phyloP scores from a whole-genome alignment of 2,888 invertebrate species.

The Lapara coniferarum region DNA sequence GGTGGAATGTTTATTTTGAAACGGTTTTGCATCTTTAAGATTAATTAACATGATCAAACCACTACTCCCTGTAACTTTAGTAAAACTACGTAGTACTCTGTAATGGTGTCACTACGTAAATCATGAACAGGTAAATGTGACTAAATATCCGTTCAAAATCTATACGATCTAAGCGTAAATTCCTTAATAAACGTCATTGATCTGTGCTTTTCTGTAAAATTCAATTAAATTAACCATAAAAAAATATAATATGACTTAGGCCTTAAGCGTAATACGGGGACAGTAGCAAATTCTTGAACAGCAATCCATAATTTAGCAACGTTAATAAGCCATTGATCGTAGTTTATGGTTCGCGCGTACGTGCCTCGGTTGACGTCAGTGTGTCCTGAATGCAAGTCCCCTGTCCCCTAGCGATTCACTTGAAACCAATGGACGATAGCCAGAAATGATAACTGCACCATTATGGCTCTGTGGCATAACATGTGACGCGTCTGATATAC shows the following conservation, averaged over 20 bases:
- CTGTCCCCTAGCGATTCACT: slow-evolving; percentile 1
- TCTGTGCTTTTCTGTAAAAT: too few relatives aligned
- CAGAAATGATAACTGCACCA: slow-evolving; percentile 38
- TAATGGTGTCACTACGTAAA: too few relatives aligned
- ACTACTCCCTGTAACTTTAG: too few relatives aligned
- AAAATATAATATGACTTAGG: neutral
- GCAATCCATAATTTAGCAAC: neutral
- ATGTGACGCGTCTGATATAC: slow-evolving; percentile 27
- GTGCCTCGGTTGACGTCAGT: slow-evolving; percentile 8
- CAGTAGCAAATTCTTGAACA: neutral
- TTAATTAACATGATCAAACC: too few relatives aligned
- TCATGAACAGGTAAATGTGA: too few relatives aligned
- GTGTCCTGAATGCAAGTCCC: slow-evolving; percentile 10
- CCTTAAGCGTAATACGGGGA: neutral
- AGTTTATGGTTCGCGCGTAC: slow-evolving; percentile 11
- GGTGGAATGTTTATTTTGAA: too few relatives aligned
- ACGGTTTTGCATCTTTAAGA: too few relatives aligned
- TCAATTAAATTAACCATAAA: too few relatives aligned
- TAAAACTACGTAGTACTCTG: too few relatives aligned
- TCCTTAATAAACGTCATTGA: too few relatives aligned
- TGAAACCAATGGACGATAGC: slow-evolving; percentile 35
- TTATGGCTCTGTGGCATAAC: slow-evolving; percentile 27
- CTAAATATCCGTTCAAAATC: too few relatives aligned
- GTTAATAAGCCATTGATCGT: slow-evolving; percentile 3
- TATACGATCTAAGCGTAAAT: neutral